Evolutionary conservation across 2,113 vertebrate species (phyloP).

Genomic region (Nymphicus hollandicus): DNA sequence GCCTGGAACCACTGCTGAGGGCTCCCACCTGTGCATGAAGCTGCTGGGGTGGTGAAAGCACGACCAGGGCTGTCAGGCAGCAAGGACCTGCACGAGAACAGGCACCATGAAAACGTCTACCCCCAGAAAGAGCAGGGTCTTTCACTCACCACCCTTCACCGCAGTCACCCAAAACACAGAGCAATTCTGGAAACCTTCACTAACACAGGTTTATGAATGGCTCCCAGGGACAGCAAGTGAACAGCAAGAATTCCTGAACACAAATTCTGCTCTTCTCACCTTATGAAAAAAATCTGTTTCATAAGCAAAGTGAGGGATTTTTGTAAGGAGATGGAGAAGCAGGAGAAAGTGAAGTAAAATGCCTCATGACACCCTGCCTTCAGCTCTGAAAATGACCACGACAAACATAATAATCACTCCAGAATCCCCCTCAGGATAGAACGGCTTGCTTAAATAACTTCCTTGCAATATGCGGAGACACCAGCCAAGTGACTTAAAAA

Average conservation of each 20-base stretch:
- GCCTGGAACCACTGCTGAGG: not conserved
- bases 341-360: not conserved
- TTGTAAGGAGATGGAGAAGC: not conserved
- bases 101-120: not conserved
- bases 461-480: too few relatives aligned
- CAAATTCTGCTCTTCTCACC: not conserved
- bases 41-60: not conserved
- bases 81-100: not conserved
- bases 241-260: not conserved
- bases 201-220: not conserved
- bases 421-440: not conserved
- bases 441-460: not conserved
- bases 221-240: not conserved
- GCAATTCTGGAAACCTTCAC: not conserved
- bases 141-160: not conserved
- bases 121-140: not conserved
- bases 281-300: not conserved
- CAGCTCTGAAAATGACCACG: not conserved
- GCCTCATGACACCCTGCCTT: not conserved
- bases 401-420: not conserved
- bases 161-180: not conserved
- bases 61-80: not conserved
- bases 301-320: not conserved
- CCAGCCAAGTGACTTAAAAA: not conserved
- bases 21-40: not conserved